These are phyloP conservation scores for Camelus bactrianus DNA, from an alignment of 2,113 vertebrate species.

Conservation along the genomic window DNA sequence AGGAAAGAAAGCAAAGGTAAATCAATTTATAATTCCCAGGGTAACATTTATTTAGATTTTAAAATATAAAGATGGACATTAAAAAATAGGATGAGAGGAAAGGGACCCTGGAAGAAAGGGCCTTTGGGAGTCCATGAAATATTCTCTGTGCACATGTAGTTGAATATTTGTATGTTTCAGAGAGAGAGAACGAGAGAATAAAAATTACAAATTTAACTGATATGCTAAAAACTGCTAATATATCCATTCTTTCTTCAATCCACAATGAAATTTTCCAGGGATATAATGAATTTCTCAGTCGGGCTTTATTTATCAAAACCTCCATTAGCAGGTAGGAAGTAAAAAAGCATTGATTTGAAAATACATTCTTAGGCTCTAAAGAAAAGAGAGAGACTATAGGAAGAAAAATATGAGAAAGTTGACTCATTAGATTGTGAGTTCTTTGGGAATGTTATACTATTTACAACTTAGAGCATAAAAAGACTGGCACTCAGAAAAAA, in stretches of 20 bases:
- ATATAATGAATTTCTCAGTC: background rate
- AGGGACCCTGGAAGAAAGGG: background rate
- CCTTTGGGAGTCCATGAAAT: background rate
- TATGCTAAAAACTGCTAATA: background rate
- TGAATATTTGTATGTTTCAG: background rate
- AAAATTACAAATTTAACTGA: background rate
- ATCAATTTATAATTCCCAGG: slow-evolving; percentile 35
- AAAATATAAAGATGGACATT: background rate
- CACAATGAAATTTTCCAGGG: background rate
- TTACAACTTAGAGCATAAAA: background rate
- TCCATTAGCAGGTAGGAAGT: background rate
- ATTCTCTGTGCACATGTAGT: background rate
- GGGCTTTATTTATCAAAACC: background rate
- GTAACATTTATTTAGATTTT: slow-evolving; percentile 10
- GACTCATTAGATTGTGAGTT: background rate
- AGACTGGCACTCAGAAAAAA: background rate
- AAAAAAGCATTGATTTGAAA: background rate
- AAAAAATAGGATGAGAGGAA: background rate
- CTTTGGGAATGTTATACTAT: background rate
- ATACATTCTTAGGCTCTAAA: background rate
- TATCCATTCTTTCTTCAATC: background rate
- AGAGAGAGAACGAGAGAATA: background rate
- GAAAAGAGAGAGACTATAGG: background rate
- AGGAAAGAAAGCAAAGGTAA: slow-evolving; percentile 28
- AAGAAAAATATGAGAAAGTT: background rate